Base-by-base conservation (phyloP, 2,797 vertebrate genomes). In the Hirundo rustica region DNA sequence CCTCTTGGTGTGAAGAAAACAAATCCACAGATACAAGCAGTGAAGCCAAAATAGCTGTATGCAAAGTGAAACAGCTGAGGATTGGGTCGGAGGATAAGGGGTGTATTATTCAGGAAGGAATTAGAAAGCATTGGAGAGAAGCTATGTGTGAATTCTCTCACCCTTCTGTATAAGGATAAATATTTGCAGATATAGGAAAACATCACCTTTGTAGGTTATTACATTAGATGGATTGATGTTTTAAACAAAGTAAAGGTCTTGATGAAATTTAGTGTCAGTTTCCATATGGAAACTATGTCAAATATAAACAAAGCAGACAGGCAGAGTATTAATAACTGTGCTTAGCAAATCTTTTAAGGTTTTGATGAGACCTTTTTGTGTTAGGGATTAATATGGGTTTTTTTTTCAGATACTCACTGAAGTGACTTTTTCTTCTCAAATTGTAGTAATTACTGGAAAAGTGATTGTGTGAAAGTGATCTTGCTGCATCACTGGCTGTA, bases 241-340 rank as follows among this genome's bases (percentile, higher is more conserved):
- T 89, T 78, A 94, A 97, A 89, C 92, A 82, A 77, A 96, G 48
- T 38, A 76, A 84, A 95, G 60, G 89, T 72, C 48, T 42, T 73
- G 58, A 42, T 94, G 85, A 84, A 91, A 84, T 55, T 71, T 19
- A 40, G 70, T 78, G 27, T 64, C 73, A 91, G 76, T 85, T 96
- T 96, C 95, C 94, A 67, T 94, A 93, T 76, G 96, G 95, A 96
- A 97, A 96, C 91, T 96, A 75, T 96, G 94, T 81, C 85, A 78
- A 94, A 79, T 50, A 7, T 95, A 96, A 96, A 85, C 95, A 94
- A 64, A 94, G 73, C 76, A 67, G 89, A 61, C 66, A 50, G 71
- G 70, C 79, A 57, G 60, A 70, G 32, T 53, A 78, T 38, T 88
- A 92, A 93, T 76, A 91, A 6, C 25, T 78, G 48, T 47, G 32